Evolutionary conservation across 2,888 invertebrate species (phyloP).

Genomic region (Thumatha senex): DNA sequence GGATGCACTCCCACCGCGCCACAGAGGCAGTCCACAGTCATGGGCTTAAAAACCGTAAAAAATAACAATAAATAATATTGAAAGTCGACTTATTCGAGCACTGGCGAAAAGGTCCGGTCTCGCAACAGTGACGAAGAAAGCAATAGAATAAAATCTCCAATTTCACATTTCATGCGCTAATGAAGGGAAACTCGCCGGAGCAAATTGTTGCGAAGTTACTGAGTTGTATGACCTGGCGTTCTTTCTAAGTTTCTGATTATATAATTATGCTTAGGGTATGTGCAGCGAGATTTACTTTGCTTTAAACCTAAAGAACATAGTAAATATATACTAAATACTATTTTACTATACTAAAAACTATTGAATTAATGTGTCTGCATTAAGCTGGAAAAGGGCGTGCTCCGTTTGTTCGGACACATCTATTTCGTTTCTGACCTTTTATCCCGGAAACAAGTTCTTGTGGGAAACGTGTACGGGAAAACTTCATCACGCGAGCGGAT

Average conservation of each 20-base stretch:
- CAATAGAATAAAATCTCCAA: not conserved
- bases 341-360: too few relatives aligned
- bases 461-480: too few relatives aligned
- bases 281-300: too few relatives aligned
- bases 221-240: not conserved
- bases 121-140: conserved; percentile 7
- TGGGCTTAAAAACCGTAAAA: conserved; percentile 1
- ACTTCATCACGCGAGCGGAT: too few relatives aligned
- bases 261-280: not conserved
- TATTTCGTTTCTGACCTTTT: too few relatives aligned
- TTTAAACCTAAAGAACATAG: too few relatives aligned
- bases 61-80: conserved; percentile 33
- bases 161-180: conserved; percentile 14
- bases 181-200: conserved; percentile 9
- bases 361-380: too few relatives aligned
- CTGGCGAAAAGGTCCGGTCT: not conserved
- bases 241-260: not conserved
- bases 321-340: too few relatives aligned
- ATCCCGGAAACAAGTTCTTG: too few relatives aligned
- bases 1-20: too few relatives aligned
- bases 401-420: too few relatives aligned
- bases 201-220: not conserved
- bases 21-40: not conserved
- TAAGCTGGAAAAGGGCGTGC: too few relatives aligned
- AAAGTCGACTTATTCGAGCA: conserved; percentile 23